Percentiles rank a stretch among this genome's conserved stretches.
Conservation (phyloP, 2,113 vertebrate genomes). For the Brachyistius frenatus region DNA sequence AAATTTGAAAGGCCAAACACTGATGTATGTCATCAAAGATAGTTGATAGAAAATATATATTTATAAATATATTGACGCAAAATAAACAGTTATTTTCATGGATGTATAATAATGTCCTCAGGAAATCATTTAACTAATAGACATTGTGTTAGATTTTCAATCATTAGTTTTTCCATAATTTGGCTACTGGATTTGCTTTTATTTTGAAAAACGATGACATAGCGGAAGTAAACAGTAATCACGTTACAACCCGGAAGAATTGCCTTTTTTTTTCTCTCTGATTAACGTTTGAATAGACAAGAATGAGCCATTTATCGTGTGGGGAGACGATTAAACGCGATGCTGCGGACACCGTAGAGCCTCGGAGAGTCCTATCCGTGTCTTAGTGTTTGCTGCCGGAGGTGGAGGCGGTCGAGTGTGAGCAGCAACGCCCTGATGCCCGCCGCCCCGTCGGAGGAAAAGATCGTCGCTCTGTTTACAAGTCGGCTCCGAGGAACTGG, state of each 20-base stretch:
- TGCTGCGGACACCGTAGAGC: slow-evolving; percentile 22
- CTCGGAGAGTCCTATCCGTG: slow-evolving; percentile 10
- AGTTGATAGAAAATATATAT: too few relatives aligned
- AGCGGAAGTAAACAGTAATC: slow-evolving; percentile 82
- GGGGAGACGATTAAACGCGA: slow-evolving; percentile 45
- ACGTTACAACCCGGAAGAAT: slow-evolving; percentile 83
- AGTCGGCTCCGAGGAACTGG: slow-evolving; percentile 50
- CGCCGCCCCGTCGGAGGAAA: slow-evolving; percentile 62
- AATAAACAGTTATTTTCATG: too few relatives aligned
- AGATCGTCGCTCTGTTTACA: slow-evolving; percentile 76
- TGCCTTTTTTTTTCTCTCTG: slow-evolving; percentile 55
- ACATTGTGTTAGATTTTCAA: too few relatives aligned
- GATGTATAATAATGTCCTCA: too few relatives aligned
- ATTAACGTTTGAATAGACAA: slow-evolving; percentile 82
- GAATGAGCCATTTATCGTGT: slow-evolving; percentile 68
- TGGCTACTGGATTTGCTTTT: slow-evolving; percentile 33
- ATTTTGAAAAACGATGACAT: slow-evolving; percentile 67
- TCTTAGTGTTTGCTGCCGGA: slow-evolving; percentile 23
- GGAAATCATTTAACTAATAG: too few relatives aligned
- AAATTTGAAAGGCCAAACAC: too few relatives aligned
- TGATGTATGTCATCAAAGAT: too few relatives aligned
- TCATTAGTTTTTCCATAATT: too few relatives aligned
- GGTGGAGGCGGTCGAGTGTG: slow-evolving; percentile 41
- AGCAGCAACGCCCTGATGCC: slow-evolving; percentile 77
- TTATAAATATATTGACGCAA: too few relatives aligned